These are phyloP conservation scores for Hypomecis punctinalis DNA, from an alignment of 2,888 invertebrate species.

Conservation along the genomic window DNA sequence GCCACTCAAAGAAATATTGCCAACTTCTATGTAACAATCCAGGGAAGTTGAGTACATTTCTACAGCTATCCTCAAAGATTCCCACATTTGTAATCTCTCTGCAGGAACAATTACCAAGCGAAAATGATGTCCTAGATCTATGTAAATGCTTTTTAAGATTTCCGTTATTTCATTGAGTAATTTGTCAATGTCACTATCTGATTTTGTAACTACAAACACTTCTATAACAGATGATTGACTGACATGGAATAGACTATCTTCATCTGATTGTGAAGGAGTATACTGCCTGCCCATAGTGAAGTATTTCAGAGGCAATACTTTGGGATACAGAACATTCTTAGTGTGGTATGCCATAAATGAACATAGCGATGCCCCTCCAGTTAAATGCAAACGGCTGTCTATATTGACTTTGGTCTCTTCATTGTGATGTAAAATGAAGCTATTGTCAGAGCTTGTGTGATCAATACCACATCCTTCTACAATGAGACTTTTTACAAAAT, in stretches of 20 bases:
- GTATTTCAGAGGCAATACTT: slow-evolving; percentile 88
- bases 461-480: slow-evolving; percentile 89
- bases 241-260: slow-evolving; percentile 86
- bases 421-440: slow-evolving; percentile 86
- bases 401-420: slow-evolving; percentile 81
- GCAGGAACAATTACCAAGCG: slow-evolving; percentile 87
- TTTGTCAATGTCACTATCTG: slow-evolving; percentile 74
- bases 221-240: slow-evolving; percentile 89
- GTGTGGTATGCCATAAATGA: slow-evolving; percentile 91
- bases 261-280: slow-evolving; percentile 67
- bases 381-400: slow-evolving; percentile 88
- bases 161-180: slow-evolving; percentile 85
- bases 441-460: slow-evolving; percentile 80
- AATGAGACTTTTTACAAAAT: slow-evolving; percentile 90
- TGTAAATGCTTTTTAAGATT: slow-evolving; percentile 85
- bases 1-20: slow-evolving; percentile 88
- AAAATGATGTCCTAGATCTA: slow-evolving; percentile 88
- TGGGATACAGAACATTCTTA: slow-evolving; percentile 86
- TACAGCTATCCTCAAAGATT: slow-evolving; percentile 88
- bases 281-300: slow-evolving; percentile 90
- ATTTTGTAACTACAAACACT: slow-evolving; percentile 86
- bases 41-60: slow-evolving; percentile 90
- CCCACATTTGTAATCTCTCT: slow-evolving; percentile 85
- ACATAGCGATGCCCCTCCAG: slow-evolving; percentile 90
- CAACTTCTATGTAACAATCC: slow-evolving; percentile 89